phyloP scores from a whole-genome alignment of 2,797 vertebrate genomes.

The Falco peregrinus region DNA sequence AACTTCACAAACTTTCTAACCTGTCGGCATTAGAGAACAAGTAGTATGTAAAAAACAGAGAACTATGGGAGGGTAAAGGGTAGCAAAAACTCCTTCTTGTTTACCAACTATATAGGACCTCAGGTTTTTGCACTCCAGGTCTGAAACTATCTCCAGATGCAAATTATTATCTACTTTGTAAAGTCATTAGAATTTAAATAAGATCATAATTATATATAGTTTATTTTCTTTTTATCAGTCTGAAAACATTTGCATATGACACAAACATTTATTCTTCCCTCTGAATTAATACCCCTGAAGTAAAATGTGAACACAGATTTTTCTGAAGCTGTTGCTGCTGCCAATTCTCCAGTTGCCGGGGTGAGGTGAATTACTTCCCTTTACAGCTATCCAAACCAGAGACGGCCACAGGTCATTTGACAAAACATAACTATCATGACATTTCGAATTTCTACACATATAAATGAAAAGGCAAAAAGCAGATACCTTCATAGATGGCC shows the following conservation, averaged over 20 bases:
- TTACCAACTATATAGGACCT: background rate
- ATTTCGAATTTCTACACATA: background rate
- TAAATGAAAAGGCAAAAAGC: background rate
- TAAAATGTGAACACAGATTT: background rate
- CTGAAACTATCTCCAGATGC: background rate
- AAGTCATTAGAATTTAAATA: background rate
- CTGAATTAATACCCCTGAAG: background rate
- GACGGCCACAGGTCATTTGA: background rate
- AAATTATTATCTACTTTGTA: background rate
- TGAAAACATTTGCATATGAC: background rate
- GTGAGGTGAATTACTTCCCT: background rate
- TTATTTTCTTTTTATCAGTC: background rate
- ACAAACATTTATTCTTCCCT: background rate
- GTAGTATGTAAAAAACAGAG: background rate
- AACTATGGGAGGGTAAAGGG: background rate
- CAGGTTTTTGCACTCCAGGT: background rate
- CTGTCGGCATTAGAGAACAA: background rate
- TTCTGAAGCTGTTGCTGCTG: background rate
- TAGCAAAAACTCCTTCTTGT: background rate
- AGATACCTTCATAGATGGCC: background rate
- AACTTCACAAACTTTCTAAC: background rate
- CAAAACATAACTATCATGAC: background rate
- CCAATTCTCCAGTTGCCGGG: background rate
- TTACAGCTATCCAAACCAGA: background rate
- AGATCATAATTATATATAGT: background rate